These are phyloP conservation scores for Lasiommata megera DNA, from an alignment of 2,888 invertebrate genomes.

Conservation along the genomic window DNA sequence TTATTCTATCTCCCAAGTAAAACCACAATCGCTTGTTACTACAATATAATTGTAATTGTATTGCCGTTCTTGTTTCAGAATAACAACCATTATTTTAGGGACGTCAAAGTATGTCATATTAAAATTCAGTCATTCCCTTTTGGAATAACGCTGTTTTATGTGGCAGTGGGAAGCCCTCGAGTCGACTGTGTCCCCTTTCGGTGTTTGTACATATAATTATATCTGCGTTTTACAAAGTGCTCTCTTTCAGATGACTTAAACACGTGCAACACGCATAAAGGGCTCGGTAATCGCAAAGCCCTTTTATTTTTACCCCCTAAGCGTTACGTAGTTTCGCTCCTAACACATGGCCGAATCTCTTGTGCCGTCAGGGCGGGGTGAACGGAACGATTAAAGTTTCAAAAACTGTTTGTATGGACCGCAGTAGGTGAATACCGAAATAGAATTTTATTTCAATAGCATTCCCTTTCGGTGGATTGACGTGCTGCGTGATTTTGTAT, in stretches of 20 bases:
- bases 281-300: slow-evolving; percentile 13
- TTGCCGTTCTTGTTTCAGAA: too few relatives aligned
- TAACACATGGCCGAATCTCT: slow-evolving; percentile 52
- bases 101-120: too few relatives aligned
- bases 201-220: not conserved
- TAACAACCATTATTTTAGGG: too few relatives aligned
- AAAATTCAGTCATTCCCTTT: too few relatives aligned
- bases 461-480: slow-evolving; percentile 65
- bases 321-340: slow-evolving; percentile 20
- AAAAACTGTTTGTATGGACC: slow-evolving; percentile 65
- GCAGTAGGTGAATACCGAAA: slow-evolving; percentile 60
- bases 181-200: not conserved
- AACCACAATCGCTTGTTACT: too few relatives aligned
- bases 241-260: slow-evolving; percentile 13
- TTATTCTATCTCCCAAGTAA: too few relatives aligned
- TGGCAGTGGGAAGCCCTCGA: too few relatives aligned
- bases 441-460: slow-evolving; percentile 71
- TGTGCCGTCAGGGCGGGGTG: slow-evolving; percentile 72
- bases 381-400: slow-evolving; percentile 80
- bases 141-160: too few relatives aligned
- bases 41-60: too few relatives aligned
- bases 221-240: not conserved
- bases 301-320: slow-evolving; percentile 24
- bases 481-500: slow-evolving; percentile 39
- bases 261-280: slow-evolving; percentile 17